phyloP scores from a whole-genome alignment of 2,888 invertebrate genomes.

The Drosophila picticornis region DNA sequence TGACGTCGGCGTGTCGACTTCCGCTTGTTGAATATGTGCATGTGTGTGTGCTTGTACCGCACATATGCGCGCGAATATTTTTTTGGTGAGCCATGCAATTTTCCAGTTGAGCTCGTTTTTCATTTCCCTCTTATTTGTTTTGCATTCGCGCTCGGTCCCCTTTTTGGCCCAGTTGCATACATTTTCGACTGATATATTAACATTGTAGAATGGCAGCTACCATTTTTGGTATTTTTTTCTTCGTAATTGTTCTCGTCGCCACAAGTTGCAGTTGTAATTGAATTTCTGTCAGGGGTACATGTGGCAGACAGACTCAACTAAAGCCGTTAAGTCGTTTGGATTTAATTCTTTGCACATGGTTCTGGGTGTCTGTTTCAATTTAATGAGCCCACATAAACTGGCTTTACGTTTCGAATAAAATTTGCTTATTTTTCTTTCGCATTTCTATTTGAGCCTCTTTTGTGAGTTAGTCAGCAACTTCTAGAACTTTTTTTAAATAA shows the following conservation, averaged over 20 bases:
- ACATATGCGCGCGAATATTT: slow-evolving; percentile 20
- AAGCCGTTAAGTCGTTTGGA: slow-evolving; percentile 28
- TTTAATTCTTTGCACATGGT: slow-evolving; percentile 37
- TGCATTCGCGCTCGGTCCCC: slow-evolving; percentile 46
- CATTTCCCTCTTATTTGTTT: slow-evolving; percentile 80
- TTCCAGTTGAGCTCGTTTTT: slow-evolving; percentile 79
- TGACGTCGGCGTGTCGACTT: slow-evolving; percentile 70
- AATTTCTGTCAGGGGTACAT: slow-evolving; percentile 56
- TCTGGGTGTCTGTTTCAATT: slow-evolving; percentile 22
- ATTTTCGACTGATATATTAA: slow-evolving; percentile 67
- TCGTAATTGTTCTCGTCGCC: slow-evolving; percentile 54
- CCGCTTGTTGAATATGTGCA: slow-evolving; percentile 44
- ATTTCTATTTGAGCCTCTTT: background rate
- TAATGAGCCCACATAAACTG: slow-evolving; percentile 15
- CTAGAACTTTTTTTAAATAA: background rate
- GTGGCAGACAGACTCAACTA: background rate
- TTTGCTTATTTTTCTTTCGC: background rate
- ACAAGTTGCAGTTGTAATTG: slow-evolving; percentile 64
- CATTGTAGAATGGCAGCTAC: slow-evolving; percentile 54
- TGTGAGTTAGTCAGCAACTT: background rate
- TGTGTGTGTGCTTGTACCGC: slow-evolving; percentile 17
- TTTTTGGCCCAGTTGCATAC: slow-evolving; percentile 43
- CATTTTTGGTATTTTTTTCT: slow-evolving; percentile 39
- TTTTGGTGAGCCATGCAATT: slow-evolving; percentile 64
- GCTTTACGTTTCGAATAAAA: slow-evolving; percentile 9